Conservation (phyloP, 1,140 invertebrate species). For the Drosophila melanica region DNA sequence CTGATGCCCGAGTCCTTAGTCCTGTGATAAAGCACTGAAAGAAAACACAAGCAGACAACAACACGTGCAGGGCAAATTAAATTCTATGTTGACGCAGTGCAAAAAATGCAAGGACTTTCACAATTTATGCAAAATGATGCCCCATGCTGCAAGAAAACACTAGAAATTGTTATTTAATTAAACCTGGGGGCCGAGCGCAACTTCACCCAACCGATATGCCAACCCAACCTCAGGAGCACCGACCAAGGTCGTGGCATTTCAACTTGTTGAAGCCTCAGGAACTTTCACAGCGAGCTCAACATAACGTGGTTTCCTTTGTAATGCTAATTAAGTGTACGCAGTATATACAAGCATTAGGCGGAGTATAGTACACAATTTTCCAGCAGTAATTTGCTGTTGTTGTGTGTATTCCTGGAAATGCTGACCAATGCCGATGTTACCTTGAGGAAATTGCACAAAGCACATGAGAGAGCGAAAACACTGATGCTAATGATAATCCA, state of each 20-base stretch:
- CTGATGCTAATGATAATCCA: constrained; percentile 25
- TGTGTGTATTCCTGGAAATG: not conserved
- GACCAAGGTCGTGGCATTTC: constrained; percentile 3
- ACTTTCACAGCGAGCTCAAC: constrained; percentile 5
- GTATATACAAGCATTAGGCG: constrained; percentile 7
- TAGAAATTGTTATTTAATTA: constrained; percentile 42
- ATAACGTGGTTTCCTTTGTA: constrained; percentile 51
- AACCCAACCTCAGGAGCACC: not conserved
- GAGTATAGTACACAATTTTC: not conserved
- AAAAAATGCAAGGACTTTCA: constrained; percentile 28
- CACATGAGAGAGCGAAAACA: constrained; percentile 2
- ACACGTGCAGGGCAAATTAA: constrained; percentile 17
- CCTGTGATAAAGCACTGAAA: constrained; percentile 43
- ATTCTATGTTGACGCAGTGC: constrained; percentile 28
- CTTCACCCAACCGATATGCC: not conserved
- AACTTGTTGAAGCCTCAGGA: constrained; percentile 31
- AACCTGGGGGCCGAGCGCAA: not conserved
- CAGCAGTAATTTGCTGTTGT: not conserved
- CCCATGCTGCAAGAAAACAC: constrained; percentile 22
- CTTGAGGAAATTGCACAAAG: not conserved
- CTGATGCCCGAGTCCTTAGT: constrained; percentile 23
- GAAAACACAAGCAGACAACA: constrained; percentile 24
- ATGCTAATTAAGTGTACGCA: constrained; percentile 71
- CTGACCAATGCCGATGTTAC: not conserved
- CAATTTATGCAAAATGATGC: constrained; percentile 37